Evolutionary conservation across 1,140 invertebrate species (phyloP), one percentile per base, ranked within the genome.

Genomic region (Leptoteleia sp.): DNA sequence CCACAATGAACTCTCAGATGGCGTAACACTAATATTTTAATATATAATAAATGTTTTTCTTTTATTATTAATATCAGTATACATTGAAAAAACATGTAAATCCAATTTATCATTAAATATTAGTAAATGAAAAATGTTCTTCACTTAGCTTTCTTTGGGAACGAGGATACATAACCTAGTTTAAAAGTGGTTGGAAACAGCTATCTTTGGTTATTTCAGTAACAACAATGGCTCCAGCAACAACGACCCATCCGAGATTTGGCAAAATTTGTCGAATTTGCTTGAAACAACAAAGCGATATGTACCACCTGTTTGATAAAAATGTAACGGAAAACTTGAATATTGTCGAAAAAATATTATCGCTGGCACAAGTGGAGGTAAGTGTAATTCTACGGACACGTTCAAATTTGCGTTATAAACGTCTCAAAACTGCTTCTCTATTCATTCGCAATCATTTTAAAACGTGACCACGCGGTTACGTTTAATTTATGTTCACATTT

Each of bases 191-290:
- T 29, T 29, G 8, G 27, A 29, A 29, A 29, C 27, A 29, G 4
- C 4, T 7, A 6, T 7, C 8, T 7, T 29, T 8, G 4, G 7
- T 42, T 42, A 42, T 42, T 15, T 22, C 7, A n/a, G 8, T n/a
- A 22, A 11, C 6, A 48, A 16, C 15, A 17, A 72, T 72, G 68
- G 45, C 68, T 19, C 57, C 48, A 1, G 9, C 27, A 7, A 33
- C 37, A 5, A 42, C 22, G 0, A 3, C 9, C 4, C 31, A 47
- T 3, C 38, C 17, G 3, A 81, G 73, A 70, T 79, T 82, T 17
- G 55, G 59, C 5, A 76, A 79, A 70, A 82, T 82, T 40, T 84
- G 83, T 54, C 72, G 83, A 17, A 78, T 84, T 52, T 84, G 83
- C 31, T 50, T 84, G 8, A 81, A 81, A 55, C 70, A 78, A 29